These are phyloP conservation scores for Pachycephus smyrnensis DNA, from an alignment of 2,888 invertebrate genomes.

Conservation along the genomic window DNA sequence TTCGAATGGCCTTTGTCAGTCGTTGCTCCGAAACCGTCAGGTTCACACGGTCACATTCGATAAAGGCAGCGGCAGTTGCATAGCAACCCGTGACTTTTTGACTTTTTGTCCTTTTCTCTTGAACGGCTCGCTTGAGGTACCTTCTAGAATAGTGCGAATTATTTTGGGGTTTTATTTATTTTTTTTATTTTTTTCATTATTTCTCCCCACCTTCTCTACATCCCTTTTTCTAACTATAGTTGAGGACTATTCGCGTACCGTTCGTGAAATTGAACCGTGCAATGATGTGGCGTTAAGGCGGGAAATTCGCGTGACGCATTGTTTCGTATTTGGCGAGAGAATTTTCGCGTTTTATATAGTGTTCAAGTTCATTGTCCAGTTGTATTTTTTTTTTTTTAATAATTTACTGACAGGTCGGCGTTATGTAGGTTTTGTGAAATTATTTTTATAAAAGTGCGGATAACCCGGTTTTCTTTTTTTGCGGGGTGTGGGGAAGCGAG, in stretches of 20 bases:
- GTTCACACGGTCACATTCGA: background rate
- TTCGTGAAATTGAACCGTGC: background rate
- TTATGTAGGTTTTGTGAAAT: background rate
- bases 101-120: background rate
- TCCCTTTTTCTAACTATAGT: background rate
- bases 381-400: background rate
- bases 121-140: background rate
- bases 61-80: background rate
- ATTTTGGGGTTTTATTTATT: background rate
- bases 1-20: background rate
- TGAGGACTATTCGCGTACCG: background rate
- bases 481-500: background rate
- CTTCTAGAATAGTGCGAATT: background rate
- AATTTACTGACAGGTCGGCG: background rate
- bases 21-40: background rate
- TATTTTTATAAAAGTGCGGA: background rate
- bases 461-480: background rate
- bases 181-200: background rate
- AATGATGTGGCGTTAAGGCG: background rate
- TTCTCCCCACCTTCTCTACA: background rate
- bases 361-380: background rate
- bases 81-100: background rate
- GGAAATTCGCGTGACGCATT: background rate
- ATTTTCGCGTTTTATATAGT: background rate
- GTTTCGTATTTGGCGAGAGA: background rate